phyloP scores from a whole-genome alignment of 2,888 invertebrate species.

The Cylloceria caligata region DNA sequence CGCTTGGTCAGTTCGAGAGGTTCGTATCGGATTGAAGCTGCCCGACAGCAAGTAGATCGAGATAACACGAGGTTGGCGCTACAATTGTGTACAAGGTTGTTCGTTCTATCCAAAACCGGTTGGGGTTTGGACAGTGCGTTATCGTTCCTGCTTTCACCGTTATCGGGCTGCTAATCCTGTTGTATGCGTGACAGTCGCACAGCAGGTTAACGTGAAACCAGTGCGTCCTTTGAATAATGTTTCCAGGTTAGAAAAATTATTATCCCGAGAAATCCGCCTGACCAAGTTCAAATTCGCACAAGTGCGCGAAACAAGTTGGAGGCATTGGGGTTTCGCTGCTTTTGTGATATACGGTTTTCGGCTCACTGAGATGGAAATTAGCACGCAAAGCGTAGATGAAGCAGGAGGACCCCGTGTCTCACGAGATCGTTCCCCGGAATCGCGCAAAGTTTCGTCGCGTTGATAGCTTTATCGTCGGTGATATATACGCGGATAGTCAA shows the following conservation, averaged over 20 bases:
- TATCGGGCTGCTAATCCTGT: slow-evolving; percentile 38
- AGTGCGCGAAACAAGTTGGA: slow-evolving; percentile 4
- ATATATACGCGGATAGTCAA: slow-evolving; percentile 37
- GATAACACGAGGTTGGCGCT: slow-evolving; percentile 50
- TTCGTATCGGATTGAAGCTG: slow-evolving; percentile 49
- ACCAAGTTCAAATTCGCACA: background rate
- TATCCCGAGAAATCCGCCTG: background rate
- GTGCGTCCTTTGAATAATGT: background rate
- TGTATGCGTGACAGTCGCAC: slow-evolving; percentile 14
- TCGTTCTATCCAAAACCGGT: slow-evolving; percentile 17
- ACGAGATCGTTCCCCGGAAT: slow-evolving; percentile 22
- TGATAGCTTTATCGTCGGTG: slow-evolving; percentile 58
- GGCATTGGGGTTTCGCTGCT: background rate
- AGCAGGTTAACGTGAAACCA: background rate
- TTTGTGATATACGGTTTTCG: background rate
- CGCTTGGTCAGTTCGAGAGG: slow-evolving; percentile 31
- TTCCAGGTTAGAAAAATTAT: background rate
- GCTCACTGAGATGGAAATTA: slow-evolving; percentile 48
- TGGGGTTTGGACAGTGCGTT: slow-evolving; percentile 53
- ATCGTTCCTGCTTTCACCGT: slow-evolving; percentile 52
- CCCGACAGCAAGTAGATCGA: slow-evolving; percentile 57
- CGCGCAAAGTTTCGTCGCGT: slow-evolving; percentile 54
- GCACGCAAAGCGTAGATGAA: slow-evolving; percentile 6
- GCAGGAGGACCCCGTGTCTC: slow-evolving; percentile 12
- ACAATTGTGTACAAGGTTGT: slow-evolving; percentile 53